Base-by-base conservation (phyloP, 1,140 invertebrate genomes). In the Scylla paramamosain region DNA sequence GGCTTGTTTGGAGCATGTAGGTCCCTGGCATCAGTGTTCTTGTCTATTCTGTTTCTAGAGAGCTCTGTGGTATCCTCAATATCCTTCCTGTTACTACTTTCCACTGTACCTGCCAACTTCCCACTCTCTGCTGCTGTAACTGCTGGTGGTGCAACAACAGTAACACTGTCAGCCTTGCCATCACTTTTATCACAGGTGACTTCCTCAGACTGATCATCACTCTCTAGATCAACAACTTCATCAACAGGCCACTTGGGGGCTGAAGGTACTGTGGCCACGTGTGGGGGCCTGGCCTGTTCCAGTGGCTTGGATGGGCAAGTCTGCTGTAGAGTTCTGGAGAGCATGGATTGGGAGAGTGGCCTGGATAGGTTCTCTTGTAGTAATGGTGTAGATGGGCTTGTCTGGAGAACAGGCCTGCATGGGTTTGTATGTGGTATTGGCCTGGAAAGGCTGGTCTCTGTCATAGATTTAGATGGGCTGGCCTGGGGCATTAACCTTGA, bases 191-290 rank as follows among this genome's bases (percentile, higher is more conserved):
- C n/a, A 77, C 67, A n/a, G 6, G 67, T 12, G 20, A 77, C 67
- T 20, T n/a, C 67, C 8, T 77, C 67, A n/a, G n/a, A n/a, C 67
- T 93, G 83, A 32, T 93, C 92, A 12, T 93, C 92, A 93, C 92
- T 93, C 46, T 93, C 92, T 25, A 93, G 87, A 39, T 93, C 92
- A 46, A 93, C 92, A n/a, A 93, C 46, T 48, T 93, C 92, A 87
- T 86, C 87, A 25, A 31, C 59, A 29, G 48, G 48, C 10, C 83
- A 16, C 16, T 83, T 83, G 14, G 46, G 20, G 25, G 46, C 16
- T 25, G 29, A 28, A 88, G 32, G 20, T 31, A 16, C 16, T 28
- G 84, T 46, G 28, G 20, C 45, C 12, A 4, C 8, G n/a, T 1
- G 20, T 20, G 12, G 67, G 20, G 67, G 67, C 8, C 67, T 77